Percentiles rank a stretch among this genome's conserved stretches.
phyloP scores from a whole-genome alignment of 1,140 invertebrate genomes.

The Sinonovacula constricta region DNA sequence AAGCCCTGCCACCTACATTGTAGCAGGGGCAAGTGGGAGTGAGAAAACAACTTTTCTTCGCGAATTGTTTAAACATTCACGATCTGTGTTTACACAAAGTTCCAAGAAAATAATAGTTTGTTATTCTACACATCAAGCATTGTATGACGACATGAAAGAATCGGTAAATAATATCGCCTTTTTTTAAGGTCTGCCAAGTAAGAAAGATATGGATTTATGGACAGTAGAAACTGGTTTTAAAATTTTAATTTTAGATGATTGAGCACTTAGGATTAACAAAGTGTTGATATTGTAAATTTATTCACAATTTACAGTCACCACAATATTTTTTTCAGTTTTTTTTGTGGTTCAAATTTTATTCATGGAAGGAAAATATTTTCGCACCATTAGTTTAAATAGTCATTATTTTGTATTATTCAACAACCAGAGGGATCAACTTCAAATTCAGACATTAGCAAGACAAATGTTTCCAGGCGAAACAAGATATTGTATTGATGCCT shows the following conservation, averaged over 20 bases:
- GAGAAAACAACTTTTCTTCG: constrained; percentile 21
- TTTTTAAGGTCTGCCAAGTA: constrained; percentile 35
- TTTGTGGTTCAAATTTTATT: constrained; percentile 38
- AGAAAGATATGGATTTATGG: constrained; percentile 42
- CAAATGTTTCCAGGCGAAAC: no score
- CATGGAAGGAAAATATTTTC: no score
- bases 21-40: constrained; percentile 32
- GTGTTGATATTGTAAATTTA: no score
- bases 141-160: constrained; percentile 34
- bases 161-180: background rate
- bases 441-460: constrained; percentile 53
- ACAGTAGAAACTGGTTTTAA: constrained; percentile 26
- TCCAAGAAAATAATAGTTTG: constrained; percentile 17
- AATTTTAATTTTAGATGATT: no score
- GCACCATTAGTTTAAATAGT: no score
- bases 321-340: constrained; percentile 29
- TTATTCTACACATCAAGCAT: constrained; percentile 19
- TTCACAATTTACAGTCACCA: constrained; percentile 42
- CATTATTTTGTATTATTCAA: constrained; percentile 48
- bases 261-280: no score
- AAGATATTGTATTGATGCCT: constrained; percentile 51
- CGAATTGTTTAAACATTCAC: constrained; percentile 13
- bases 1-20: constrained; percentile 29
- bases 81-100: constrained; percentile 15
- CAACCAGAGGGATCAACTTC: constrained; percentile 52